A percentile compares a stretch with the other conserved stretches of the same genome.
These are phyloP conservation scores for Papilio demoleus DNA, from an alignment of 2,888 invertebrate genomes.

Conservation along the genomic window DNA sequence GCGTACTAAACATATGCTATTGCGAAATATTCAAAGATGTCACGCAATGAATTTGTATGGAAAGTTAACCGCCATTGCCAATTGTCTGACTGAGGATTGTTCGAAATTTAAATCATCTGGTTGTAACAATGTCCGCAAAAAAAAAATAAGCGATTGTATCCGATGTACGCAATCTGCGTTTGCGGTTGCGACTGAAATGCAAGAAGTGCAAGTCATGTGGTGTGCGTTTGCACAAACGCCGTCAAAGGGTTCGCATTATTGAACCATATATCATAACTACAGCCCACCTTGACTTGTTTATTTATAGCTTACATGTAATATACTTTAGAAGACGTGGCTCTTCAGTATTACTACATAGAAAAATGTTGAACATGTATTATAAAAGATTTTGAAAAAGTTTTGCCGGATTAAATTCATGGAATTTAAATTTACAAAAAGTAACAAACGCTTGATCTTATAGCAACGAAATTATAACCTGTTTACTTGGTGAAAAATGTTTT, in stretches of 20 bases:
- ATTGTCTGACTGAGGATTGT: conserved; percentile 44
- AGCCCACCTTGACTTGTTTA: conserved; percentile 26
- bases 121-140: conserved; percentile 47
- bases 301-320: neutral
- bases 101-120: conserved; percentile 56
- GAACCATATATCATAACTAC: conserved; percentile 46
- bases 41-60: conserved; percentile 46
- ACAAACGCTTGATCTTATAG: too few species aligned
- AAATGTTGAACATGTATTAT: too few species aligned
- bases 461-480: too few species aligned
- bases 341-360: too few species aligned
- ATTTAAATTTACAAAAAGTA: too few species aligned
- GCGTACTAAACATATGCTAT: conserved; percentile 41
- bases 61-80: conserved; percentile 41
- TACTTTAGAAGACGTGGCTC: neutral
- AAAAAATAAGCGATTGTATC: conserved; percentile 55
- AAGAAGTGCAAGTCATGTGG: conserved; percentile 68
- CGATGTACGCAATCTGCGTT: conserved; percentile 68
- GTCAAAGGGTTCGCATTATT: conserved; percentile 56
- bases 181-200: conserved; percentile 64
- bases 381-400: too few species aligned
- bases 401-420: too few species aligned
- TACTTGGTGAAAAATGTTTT: too few species aligned
- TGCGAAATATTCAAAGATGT: conserved; percentile 57
- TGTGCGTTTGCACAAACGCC: conserved; percentile 62